Conservation (phyloP, 2,888 invertebrate species). For the Ctenicera cuprea region DNA sequence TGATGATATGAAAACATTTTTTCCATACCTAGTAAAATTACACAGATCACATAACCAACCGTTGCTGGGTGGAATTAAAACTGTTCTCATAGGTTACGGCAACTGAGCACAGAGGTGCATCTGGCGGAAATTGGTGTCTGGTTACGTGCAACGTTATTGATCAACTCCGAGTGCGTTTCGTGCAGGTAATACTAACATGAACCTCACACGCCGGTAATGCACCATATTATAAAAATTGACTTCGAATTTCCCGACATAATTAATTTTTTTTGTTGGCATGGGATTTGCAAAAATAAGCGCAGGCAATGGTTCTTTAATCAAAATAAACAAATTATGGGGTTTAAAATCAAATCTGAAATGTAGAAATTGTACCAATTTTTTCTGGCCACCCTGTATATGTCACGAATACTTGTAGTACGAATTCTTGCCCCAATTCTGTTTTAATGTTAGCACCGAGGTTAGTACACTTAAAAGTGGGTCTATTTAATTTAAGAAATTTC, state of each 20-base stretch:
- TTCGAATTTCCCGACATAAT: too few species aligned
- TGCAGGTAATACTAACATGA: constrained; percentile 15
- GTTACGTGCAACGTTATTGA: constrained; percentile 30
- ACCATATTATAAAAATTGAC: neutral
- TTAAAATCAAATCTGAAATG: too few species aligned
- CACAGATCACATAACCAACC: too few species aligned
- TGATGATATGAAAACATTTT: too few species aligned
- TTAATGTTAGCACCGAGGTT: neutral
- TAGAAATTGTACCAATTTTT: too few species aligned
- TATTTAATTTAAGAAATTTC: neutral
- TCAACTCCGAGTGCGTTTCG: constrained; percentile 3
- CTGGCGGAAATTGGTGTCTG: constrained; percentile 35
- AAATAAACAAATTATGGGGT: too few species aligned
- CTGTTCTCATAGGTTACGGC: neutral
- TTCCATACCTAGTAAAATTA: too few species aligned
- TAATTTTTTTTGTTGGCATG: too few species aligned
- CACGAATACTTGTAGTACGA: neutral
- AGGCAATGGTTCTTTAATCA: too few species aligned
- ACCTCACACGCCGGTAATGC: neutral
- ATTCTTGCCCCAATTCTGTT: constrained; percentile 12
- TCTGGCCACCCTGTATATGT: too few species aligned
- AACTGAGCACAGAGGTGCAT: constrained; percentile 9
- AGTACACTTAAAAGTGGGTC: neutral
- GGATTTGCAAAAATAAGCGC: too few species aligned
- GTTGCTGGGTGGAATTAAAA: too few species aligned